phyloP scores from a whole-genome alignment of 1,140 invertebrate species.

The Homalodisca vitripennis region DNA sequence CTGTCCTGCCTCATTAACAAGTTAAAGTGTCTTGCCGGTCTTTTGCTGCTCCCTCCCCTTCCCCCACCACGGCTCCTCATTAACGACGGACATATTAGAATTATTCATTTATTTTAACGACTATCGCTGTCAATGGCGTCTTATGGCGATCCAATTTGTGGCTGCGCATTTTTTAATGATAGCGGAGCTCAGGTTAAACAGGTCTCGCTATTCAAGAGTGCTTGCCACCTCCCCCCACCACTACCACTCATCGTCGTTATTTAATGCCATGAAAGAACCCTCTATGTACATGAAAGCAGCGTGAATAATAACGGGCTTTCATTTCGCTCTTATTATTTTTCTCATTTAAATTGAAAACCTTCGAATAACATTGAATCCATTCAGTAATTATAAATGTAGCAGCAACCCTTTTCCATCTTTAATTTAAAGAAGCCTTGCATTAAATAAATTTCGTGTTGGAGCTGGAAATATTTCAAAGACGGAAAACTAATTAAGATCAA shows the following conservation, averaged over 20 bases:
- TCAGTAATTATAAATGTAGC: neutral
- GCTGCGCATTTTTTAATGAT: constrained; percentile 23
- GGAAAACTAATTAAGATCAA: too few relatives aligned
- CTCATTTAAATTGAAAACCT: constrained; percentile 22
- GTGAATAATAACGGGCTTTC: constrained; percentile 17
- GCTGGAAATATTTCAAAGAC: too few relatives aligned
- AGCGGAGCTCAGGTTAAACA: constrained; percentile 4
- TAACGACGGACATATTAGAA: constrained; percentile 18
- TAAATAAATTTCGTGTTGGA: too few relatives aligned
- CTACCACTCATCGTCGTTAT: neutral
- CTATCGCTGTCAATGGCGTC: constrained; percentile 11
- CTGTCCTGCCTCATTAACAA: too few relatives aligned
- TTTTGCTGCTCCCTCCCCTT: too few relatives aligned
- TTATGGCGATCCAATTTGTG: constrained; percentile 10
- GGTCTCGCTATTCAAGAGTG: neutral
- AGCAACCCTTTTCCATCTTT: too few relatives aligned
- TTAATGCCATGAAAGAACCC: constrained; percentile 19
- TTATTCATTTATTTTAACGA: constrained; percentile 27
- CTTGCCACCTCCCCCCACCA: neutral
- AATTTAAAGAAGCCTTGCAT: too few relatives aligned
- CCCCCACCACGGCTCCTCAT: too few relatives aligned
- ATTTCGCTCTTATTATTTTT: constrained; percentile 23
- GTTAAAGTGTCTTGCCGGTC: too few relatives aligned
- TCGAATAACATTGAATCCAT: neutral
- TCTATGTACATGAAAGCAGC: constrained; percentile 15